Percentiles rank a stretch among this genome's conserved stretches.
Conservation (phyloP, 64 coral and sea anemone species). For the Montipora capricornis region DNA sequence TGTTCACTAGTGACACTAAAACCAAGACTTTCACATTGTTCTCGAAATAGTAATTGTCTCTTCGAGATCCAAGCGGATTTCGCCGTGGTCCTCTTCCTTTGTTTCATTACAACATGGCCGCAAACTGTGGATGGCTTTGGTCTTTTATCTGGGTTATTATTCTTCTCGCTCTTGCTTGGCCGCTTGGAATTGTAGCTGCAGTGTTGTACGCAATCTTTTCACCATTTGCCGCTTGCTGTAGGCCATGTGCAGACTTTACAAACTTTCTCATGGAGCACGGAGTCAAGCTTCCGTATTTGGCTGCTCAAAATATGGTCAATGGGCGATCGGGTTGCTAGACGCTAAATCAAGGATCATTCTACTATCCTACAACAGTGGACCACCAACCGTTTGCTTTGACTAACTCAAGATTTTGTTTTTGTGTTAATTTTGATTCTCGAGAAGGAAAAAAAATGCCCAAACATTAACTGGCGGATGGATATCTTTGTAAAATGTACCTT, state of each 20-base stretch:
- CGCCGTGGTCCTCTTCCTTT: not conserved
- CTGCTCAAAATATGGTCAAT: conserved; percentile 93
- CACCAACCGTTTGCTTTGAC: not conserved
- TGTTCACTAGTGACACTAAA: not conserved
- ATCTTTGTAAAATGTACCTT: too few relatives aligned
- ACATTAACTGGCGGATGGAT: too few relatives aligned
- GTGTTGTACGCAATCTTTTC: conserved; percentile 96
- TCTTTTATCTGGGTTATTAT: conserved; percentile 86
- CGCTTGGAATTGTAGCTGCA: conserved; percentile 79
- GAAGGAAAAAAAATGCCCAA: not conserved
- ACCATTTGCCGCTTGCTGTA: conserved; percentile 95
- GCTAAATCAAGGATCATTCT: not conserved
- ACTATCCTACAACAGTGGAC: not conserved
- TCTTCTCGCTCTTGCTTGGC: conserved; percentile 87
- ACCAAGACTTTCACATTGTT: not conserved
- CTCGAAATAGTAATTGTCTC: too few relatives aligned
- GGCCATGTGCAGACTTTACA: conserved; percentile 77
- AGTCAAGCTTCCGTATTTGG: conserved; percentile 82
- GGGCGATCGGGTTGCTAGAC: conserved; percentile 82
- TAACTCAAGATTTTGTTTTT: not conserved
- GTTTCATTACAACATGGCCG: conserved; percentile 16
- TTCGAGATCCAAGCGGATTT: not conserved
- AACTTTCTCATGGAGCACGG: conserved; percentile 85
- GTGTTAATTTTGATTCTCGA: not conserved
- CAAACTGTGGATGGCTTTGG: conserved; percentile 94